Evolutionary conservation across 2,888 invertebrate genomes (phyloP), one percentile per base, ranked within the genome.

Genomic region (Apoderus coryli): DNA sequence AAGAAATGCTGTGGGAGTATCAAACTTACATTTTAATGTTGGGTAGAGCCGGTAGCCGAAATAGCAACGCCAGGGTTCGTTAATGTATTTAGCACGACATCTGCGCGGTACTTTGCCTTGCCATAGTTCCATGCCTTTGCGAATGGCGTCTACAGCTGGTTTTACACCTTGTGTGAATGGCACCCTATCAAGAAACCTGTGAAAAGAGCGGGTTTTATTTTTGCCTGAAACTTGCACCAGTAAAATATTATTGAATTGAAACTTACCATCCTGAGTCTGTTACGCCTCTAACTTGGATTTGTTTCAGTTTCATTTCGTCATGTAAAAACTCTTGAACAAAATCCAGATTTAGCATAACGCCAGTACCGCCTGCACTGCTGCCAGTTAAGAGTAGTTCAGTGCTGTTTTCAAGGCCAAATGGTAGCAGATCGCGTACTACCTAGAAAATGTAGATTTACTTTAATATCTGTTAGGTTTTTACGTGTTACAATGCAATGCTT

Each of bases 301-400:
- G 67, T 19, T 63, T 59, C 13, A 57, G 47, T 39, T 54, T 60
- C 35, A 67, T 53, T 40, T 67, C 64, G 5, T 68, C 61, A 30
- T 76, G 70, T 23, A 92, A 61, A 34, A 73, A 63, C 34, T 76
- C 71, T 28, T 80, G 71, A 1, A 89, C 73, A 5, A 76, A 69
- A 58, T 92, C 90, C 38, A 90, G 63, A 53, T 92, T 90, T 25
- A 92, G 59, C 72, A 92, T 77, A 10, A 90, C 90, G n/a, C 92
- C 92, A 1, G 85, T 76, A 2, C 85, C 92, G 2, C 92, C 92
- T 13, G 92, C 92, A 47, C 90, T 90, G 42, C 76, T 78, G 19
- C 80, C 89, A 10, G 82, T 79, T 25, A 92, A 62, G 15, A 90
- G 62, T 11, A 92, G 60, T 30, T 82, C 77, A 2, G 81, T 79